Evolutionary conservation across 2,113 vertebrate species (phyloP).

Genomic region (Charadrius vociferus): DNA sequence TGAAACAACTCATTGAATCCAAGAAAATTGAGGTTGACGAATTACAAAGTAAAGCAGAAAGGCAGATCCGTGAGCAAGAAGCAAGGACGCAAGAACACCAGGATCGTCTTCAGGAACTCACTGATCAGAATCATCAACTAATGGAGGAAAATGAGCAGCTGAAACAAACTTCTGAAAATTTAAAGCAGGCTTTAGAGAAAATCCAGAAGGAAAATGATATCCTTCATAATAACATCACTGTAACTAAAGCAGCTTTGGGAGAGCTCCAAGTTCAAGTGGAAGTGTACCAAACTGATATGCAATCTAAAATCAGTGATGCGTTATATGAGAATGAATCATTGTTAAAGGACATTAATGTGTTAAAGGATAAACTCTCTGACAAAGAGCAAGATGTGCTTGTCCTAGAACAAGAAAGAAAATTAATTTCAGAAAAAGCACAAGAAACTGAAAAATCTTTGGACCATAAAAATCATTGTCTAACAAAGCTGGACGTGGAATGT

Average conservation of each 20-base stretch:
- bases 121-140: constrained; percentile 67
- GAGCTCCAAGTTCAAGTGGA: constrained; percentile 74
- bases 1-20: constrained; percentile 70
- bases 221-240: constrained; percentile 64
- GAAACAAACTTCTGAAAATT: constrained; percentile 64
- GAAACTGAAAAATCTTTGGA: constrained; percentile 62
- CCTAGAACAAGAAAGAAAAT: constrained; percentile 71
- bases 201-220: constrained; percentile 72
- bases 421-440: constrained; percentile 59
- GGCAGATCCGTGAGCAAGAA: constrained; percentile 56
- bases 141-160: constrained; percentile 72
- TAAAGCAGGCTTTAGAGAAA: constrained; percentile 65
- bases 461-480: constrained; percentile 56
- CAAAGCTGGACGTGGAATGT: constrained; percentile 69
- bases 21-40: constrained; percentile 72
- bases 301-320: constrained; percentile 72
- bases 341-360: constrained; percentile 66
- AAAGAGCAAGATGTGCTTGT: constrained; percentile 69
- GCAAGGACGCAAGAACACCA: constrained; percentile 60
- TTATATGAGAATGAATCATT: constrained; percentile 74
- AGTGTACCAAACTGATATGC: constrained; percentile 65
- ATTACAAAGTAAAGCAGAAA: constrained; percentile 76
- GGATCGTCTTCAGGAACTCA: constrained; percentile 48
- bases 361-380: constrained; percentile 73
- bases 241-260: constrained; percentile 66